These are phyloP conservation scores for Drosophila gaucha DNA, from an alignment of 2,888 invertebrate species.

Conservation along the genomic window DNA sequence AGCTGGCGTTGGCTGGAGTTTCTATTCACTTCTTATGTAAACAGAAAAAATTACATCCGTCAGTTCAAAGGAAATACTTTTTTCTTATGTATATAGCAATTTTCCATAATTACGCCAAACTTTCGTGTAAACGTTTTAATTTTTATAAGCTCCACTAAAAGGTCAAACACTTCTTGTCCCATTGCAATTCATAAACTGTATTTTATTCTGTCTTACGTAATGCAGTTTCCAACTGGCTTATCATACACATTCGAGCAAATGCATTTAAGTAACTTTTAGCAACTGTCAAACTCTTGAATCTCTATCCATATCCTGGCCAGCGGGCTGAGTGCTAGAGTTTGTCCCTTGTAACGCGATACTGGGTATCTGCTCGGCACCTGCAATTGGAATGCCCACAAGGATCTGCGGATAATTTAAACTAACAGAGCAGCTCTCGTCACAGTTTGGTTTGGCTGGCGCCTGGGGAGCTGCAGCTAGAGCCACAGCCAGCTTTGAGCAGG, in stretches of 20 bases:
- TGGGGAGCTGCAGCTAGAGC: conserved; percentile 15
- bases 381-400: conserved; percentile 57
- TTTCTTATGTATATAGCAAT: too few relatives aligned
- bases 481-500: conserved; percentile 34
- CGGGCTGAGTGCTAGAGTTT: conserved; percentile 2
- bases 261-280: conserved; percentile 5
- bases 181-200: background rate
- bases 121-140: background rate
- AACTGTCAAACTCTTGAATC: background rate
- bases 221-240: conserved; percentile 4
- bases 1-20: background rate
- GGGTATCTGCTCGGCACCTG: too few relatives aligned
- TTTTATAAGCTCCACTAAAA: background rate
- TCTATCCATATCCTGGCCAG: background rate
- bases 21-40: background rate
- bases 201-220: background rate
- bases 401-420: conserved; percentile 68
- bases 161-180: background rate
- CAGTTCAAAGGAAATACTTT: too few relatives aligned
- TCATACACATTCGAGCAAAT: background rate
- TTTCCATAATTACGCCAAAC: background rate
- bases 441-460: conserved; percentile 24
- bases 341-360: background rate
- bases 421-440: conserved; percentile 51
- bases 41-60: background rate